phyloP scores from a whole-genome alignment of 2,113 vertebrate species.

The Acinonyx jubatus region DNA sequence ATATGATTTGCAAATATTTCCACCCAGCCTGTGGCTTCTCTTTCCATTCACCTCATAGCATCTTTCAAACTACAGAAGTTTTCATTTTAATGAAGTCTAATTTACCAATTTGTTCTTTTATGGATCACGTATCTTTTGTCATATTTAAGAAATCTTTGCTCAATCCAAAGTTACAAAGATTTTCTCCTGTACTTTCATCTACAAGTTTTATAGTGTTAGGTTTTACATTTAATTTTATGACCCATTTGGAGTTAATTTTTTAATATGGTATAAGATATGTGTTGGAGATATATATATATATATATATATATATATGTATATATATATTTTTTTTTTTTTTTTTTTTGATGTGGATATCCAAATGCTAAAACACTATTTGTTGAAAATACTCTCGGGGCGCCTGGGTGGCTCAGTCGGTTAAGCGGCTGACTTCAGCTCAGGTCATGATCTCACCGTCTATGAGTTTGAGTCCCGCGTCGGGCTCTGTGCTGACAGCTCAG shows the following conservation, averaged over 20 bases:
- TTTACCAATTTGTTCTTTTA: slow-evolving; percentile 34
- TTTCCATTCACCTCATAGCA: neutral
- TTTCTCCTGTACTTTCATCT: slow-evolving; percentile 12
- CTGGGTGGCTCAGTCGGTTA: too few species aligned
- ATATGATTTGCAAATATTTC: neutral
- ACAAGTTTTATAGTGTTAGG: neutral
- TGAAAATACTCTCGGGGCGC: neutral
- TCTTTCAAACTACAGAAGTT: neutral
- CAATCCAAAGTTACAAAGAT: neutral
- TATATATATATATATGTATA: neutral
- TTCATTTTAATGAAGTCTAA: slow-evolving; percentile 40
- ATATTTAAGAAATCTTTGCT: slow-evolving; percentile 24
- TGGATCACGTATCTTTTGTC: neutral
- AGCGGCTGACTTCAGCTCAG: too few species aligned
- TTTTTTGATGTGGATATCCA: neutral
- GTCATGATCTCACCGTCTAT: too few species aligned
- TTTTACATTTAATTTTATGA: slow-evolving; percentile 31
- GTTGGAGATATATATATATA: neutral
- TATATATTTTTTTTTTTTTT: neutral
- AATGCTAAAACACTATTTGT: neutral
- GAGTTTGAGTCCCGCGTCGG: too few species aligned
- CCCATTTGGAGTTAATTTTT: slow-evolving; percentile 40
- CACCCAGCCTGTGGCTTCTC: neutral
- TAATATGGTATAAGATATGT: neutral
- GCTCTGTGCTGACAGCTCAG: too few species aligned